These are phyloP conservation scores for Eulemur rubriventer DNA, from an alignment of 2,797 vertebrate species.

Conservation along the genomic window DNA sequence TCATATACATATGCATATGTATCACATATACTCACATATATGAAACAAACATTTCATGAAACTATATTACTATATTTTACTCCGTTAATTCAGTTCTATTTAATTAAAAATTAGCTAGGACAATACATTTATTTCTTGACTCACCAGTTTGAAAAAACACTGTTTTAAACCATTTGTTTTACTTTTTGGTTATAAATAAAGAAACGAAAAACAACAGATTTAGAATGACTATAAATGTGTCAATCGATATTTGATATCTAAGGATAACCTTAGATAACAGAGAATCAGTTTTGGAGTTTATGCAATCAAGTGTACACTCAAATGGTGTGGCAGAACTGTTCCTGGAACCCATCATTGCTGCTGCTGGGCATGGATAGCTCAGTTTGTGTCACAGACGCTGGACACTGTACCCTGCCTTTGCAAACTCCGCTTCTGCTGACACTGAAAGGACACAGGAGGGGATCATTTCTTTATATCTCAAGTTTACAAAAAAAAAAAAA, in stretches of 20 bases:
- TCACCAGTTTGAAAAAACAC: neutral
- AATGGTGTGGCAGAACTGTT: too few species aligned
- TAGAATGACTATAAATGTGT: neutral
- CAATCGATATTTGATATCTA: neutral
- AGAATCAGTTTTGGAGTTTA: neutral
- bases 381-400: neutral
- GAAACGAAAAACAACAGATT: neutral
- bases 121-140: neutral
- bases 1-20: neutral
- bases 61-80: neutral
- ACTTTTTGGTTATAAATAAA: neutral
- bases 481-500: neutral
- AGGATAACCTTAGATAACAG: neutral
- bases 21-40: neutral
- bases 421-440: neutral
- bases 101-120: neutral
- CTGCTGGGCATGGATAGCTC: neutral
- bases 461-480: neutral
- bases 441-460: accelerated
- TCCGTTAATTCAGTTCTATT: neutral
- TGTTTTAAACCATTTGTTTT: neutral
- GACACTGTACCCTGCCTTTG: neutral
- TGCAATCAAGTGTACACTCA: neutral
- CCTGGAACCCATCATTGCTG: neutral
- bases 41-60: neutral